Percentiles rank a stretch among this genome's conserved stretches.
Evolutionary conservation across 2,113 vertebrate genomes (phyloP).

Genomic region (Albula goreensis): DNA sequence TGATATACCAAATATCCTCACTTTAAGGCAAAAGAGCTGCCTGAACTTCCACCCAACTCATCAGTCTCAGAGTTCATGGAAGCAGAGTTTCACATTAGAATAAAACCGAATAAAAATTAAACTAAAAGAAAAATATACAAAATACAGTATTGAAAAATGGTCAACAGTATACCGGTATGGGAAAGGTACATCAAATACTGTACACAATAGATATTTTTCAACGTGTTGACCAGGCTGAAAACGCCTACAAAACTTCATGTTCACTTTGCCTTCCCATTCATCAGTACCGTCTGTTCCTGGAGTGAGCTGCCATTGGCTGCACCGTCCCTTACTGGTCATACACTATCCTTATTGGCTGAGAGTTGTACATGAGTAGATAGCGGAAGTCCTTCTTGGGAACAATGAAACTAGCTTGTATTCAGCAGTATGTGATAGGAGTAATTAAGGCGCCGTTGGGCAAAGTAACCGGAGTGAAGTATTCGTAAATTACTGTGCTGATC

Average conservation of each 20-base stretch:
- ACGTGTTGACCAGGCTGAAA: not conserved
- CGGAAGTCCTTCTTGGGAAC: slow-evolving; percentile 27
- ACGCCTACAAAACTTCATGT: not conserved
- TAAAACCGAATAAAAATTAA: too few relatives aligned
- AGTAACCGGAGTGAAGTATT: not conserved
- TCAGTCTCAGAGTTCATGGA: too few relatives aligned
- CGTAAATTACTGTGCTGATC: not conserved
- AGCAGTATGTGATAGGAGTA: not conserved
- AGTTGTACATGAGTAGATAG: slow-evolving; percentile 11
- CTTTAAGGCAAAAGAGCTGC: too few relatives aligned
- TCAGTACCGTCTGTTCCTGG: not conserved
- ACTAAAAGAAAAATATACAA: too few relatives aligned
- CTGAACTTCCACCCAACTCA: too few relatives aligned
- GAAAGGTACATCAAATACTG: too few relatives aligned
- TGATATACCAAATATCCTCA: too few relatives aligned
- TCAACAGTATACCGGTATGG: too few relatives aligned
- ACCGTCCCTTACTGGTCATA: rapidly evolving
- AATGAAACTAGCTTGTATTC: not conserved
- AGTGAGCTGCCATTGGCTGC: slow-evolving; percentile 33
- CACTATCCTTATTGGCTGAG: slow-evolving; percentile 44
- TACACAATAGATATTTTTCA: too few relatives aligned
- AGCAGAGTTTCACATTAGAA: too few relatives aligned
- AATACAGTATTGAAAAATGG: too few relatives aligned
- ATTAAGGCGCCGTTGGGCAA: not conserved
- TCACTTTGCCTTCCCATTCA: not conserved